Base-by-base conservation (phyloP, 2,888 invertebrate genomes). In the Pyrrhosoma nymphula region DNA sequence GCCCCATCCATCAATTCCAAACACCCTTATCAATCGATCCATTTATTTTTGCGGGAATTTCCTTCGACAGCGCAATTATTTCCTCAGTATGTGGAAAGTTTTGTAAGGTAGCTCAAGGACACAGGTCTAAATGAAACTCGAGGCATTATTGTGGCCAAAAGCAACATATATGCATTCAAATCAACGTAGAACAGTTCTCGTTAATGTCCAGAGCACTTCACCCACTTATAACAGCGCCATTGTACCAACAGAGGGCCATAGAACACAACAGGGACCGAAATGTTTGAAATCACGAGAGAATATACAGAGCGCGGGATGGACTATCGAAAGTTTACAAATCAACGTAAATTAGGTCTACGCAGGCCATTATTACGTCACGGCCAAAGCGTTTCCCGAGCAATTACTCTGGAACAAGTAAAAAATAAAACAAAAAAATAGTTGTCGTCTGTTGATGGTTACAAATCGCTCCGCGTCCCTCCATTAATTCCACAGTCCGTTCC, bases 311-410 rank as follows among this genome's bases (percentile, higher is more conserved):
- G 1, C 69, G 35, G 35, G 82, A 35, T 82, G 82, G 82, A 35
- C 82, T 35, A 35, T 16, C 82, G 30, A 82, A 35, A 82, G 82
- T 82, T 35, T 82, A 82, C 82, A 82, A 82, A 82, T 82, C 82
- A 82, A 82, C 82, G 82, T 82, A 35, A 82, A 82, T 82, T 82
- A 82, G 82, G 82, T 30, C 16, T 35, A 16, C 35, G 35, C 82
- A 82, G 82, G 26, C 82, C 35, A 82, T 82, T 35, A 82, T 82
- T 82, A 82, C 30, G 35, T 82, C 82, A 82, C 82, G 82, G 82
- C 82, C 35, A 35, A 82, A 30, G 82, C 82, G 82, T 35, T 82
- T 35, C 82, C 82, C 35, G 35, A 35, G 14, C 35, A 82, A 82
- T 35, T 82, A 82, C 35, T 69, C 69, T 3, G 69, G 26, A 10